phyloP scores from a whole-genome alignment of 2,888 invertebrate species.

The Oscheius sp. region DNA sequence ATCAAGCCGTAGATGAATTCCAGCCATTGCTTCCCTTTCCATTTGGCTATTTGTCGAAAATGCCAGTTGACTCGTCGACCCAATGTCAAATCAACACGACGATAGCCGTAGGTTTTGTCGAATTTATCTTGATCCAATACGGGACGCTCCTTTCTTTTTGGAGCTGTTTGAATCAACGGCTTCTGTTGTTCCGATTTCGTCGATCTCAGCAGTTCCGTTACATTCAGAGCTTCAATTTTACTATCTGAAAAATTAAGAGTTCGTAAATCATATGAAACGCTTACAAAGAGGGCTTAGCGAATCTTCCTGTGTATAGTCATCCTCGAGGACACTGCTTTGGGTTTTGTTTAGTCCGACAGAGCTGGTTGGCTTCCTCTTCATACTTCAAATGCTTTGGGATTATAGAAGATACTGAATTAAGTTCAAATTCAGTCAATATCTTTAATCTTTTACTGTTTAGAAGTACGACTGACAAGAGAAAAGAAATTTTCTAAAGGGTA shows the following conservation, averaged over 20 bases:
- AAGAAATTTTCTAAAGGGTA: too few species aligned
- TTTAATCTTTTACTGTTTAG: too few species aligned
- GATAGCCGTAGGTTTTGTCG: slow-evolving; percentile 42
- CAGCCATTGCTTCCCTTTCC: slow-evolving; percentile 48
- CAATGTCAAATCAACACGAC: slow-evolving; percentile 37
- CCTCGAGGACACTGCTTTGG: too few species aligned
- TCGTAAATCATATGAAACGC: too few species aligned
- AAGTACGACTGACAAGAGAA: too few species aligned
- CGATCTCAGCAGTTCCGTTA: background rate
- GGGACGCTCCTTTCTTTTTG: background rate
- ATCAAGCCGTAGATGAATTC: slow-evolving; percentile 38
- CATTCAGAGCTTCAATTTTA: background rate
- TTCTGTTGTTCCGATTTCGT: background rate
- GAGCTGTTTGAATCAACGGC: background rate
- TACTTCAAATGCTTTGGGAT: too few species aligned
- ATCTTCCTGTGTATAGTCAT: too few species aligned
- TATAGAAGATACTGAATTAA: too few species aligned
- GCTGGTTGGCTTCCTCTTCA: too few species aligned
- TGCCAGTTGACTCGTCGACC: slow-evolving; percentile 32
- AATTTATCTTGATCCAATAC: slow-evolving; percentile 37
- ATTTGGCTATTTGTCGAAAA: slow-evolving; percentile 32
- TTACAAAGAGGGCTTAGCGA: too few species aligned
- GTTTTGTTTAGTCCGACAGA: too few species aligned
- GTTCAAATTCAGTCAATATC: too few species aligned
- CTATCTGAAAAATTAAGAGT: background rate